These are phyloP conservation scores for Nymphalis polychloros DNA, from an alignment of 2,888 invertebrate species.

Conservation along the genomic window DNA sequence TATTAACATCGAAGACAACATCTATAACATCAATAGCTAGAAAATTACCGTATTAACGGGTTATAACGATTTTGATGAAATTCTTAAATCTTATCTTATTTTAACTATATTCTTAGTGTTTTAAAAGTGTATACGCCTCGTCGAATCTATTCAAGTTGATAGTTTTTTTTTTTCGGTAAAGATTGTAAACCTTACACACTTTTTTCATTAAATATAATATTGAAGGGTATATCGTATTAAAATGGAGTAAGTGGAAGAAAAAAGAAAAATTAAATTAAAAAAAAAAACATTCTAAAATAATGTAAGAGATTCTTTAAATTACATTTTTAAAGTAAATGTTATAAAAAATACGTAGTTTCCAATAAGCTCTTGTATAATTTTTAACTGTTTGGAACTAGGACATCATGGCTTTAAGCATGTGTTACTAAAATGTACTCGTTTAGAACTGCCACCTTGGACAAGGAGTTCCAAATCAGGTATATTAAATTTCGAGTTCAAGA, in stretches of 20 bases:
- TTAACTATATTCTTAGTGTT: constrained; percentile 4
- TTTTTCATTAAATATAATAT: constrained; percentile 1
- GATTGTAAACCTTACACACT: constrained; percentile 2
- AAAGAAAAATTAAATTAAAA: not conserved
- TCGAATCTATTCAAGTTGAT: constrained; percentile 3
- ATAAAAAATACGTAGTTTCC: constrained; percentile 23
- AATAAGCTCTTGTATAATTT: constrained; percentile 32
- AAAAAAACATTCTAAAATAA: constrained; percentile 9
- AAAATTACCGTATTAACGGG: constrained; percentile 1
- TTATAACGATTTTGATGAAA: constrained; percentile 31
- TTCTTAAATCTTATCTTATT: constrained; percentile 5
- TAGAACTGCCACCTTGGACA: constrained; percentile 4
- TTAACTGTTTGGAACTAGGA: constrained; percentile 30
- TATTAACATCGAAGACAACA: constrained; percentile 71
- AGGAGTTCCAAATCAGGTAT: not conserved
- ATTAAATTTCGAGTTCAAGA: not conserved
- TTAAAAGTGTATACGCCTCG: constrained; percentile 9
- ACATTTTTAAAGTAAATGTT: constrained; percentile 19
- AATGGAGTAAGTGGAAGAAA: constrained; percentile 7
- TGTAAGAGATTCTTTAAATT: not conserved
- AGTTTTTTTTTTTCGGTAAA: constrained; percentile 6
- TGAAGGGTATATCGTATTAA: constrained; percentile 5
- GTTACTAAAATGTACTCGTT: constrained; percentile 29
- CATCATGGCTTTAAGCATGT: constrained; percentile 49
- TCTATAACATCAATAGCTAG: constrained; percentile 56